Percentiles rank a stretch among this genome's conserved stretches.
These are phyloP conservation scores for Sericinus montela DNA, from an alignment of 2,888 invertebrate genomes.

Conservation along the genomic window DNA sequence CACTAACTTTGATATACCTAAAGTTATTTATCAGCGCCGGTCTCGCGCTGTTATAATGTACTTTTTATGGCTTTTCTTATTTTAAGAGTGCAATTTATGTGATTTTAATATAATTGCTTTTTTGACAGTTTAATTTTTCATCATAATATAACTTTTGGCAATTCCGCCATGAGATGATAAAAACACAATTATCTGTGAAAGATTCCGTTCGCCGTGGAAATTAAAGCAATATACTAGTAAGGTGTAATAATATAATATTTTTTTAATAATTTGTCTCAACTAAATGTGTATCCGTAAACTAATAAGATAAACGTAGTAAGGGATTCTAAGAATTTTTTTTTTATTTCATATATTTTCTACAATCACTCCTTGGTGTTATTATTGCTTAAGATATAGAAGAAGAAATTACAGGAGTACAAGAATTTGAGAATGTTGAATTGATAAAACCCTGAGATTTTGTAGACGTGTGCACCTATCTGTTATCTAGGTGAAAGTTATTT, in stretches of 20 bases:
- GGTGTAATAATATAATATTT: too few species aligned
- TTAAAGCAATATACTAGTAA: slow-evolving; percentile 27
- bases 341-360: too few species aligned
- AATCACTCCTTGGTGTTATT: too few species aligned
- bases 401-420: neutral
- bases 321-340: too few species aligned
- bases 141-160: slow-evolving; percentile 36
- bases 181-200: slow-evolving; percentile 31
- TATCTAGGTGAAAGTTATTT: slow-evolving; percentile 37
- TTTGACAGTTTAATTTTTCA: slow-evolving; percentile 38
- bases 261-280: too few species aligned
- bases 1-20: slow-evolving; percentile 22
- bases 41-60: slow-evolving; percentile 47
- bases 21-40: slow-evolving; percentile 45
- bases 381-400: too few species aligned
- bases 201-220: slow-evolving; percentile 31
- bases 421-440: neutral
- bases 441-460: neutral
- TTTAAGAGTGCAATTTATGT: slow-evolving; percentile 53
- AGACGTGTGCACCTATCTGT: slow-evolving; percentile 2
- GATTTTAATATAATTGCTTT: slow-evolving; percentile 52
- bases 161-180: slow-evolving; percentile 31
- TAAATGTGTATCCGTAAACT: too few species aligned
- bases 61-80: slow-evolving; percentile 52
- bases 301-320: too few species aligned